Evolutionary conservation across 2,797 vertebrate genomes (phyloP), one percentile per base, ranked within the genome.

Genomic region (Holocentrus rufus): DNA sequence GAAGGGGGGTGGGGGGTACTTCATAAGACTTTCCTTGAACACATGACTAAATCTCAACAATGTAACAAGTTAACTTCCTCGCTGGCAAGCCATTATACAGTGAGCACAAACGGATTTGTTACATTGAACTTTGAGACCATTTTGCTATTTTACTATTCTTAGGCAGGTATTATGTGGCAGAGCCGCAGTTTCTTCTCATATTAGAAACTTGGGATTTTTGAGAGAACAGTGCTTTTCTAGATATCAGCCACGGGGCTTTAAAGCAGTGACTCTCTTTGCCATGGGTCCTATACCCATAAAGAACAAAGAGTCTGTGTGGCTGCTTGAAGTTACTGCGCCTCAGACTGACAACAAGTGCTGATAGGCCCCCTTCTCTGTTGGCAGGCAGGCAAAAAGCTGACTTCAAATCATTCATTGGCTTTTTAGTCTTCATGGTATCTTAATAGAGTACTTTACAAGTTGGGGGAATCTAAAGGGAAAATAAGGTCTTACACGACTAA

Each of bases 241-340:
- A 92, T 36, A 27, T n/a, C 22, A 70, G 17, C 15, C 4, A 36
- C 89, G 86, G 81, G 76, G 67, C 76, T 84, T 82, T 87, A 84
- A 89, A 88, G 81, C 87, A 52, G 81, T 57, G 79, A 87, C 82
- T 87, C 83, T 85, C 84, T 62, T 74, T 68, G 46, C 86, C 82
- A 87, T 86, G 88, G 88, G 69, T 90, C 90, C 88, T 88, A 90
- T 86, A 92, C 89, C 87, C 87, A 92, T 80, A 84, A 89, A 91
- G 89, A 93, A 92, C 91, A 91, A 93, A 93, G 89, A 80, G 88
- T 85, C 79, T 82, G 88, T 90, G 90, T 88, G 88, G 91, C 88
- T 89, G 89, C 89, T 91, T 89, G 70, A 90, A 89, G 90, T 92
- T 88, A 90, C 90, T 86, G 86, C 81, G 90, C 87, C 78, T 87